Base-by-base conservation (phyloP, 2,797 vertebrate species). In the Ctenopoma kingsleyae region DNA sequence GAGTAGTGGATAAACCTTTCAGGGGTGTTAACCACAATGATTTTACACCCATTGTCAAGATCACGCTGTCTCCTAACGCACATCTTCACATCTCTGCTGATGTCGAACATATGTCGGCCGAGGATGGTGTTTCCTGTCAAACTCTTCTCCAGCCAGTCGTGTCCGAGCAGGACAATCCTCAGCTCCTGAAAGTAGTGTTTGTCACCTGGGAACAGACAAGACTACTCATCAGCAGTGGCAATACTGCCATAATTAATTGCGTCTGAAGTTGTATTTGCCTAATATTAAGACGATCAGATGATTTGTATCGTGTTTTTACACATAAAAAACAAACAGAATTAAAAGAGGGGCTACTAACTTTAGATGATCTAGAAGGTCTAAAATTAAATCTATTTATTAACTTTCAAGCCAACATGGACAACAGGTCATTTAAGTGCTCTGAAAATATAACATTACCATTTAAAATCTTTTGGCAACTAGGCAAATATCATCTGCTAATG, bases 111-210 rank as follows among this genome's bases (percentile, higher is more conserved):
- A 46, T 67, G 56, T 6, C n/a, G 38, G 32, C 78, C 46, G 0
- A 91, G 74, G 57, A 87, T 72, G 20, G 76, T 44, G 78, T 91
- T 86, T 61, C 84, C 86, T 6, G 79, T 71, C 61, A 71, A 46
- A 46, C 73, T 82, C 74, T 86, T 87, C 40, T 89, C 83, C 46
- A 78, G 75, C 80, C 74, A 80, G 38, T 83, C 44, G 11, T 82
- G 77, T 0, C 87, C 87, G 20, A 89, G 38, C 19, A 89, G 73
- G 57, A 87, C 56, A 19, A 86, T 54, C 71, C 81, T 85, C 44
- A 82, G 23, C 56, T 89, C 76, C 36, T 46, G 77, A 50, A 13
- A 57, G 51, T 3, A 1, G 9, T 0, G 22, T 57, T 44, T 48
- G 55, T 19, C 47, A 17, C 70, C 83, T 87, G 57, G 4, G 1